Evolutionary conservation across 30 jellyfish, hydroid and myxozoan genomes (phyloP).

Genomic region (Pseudorhiza aurosa): DNA sequence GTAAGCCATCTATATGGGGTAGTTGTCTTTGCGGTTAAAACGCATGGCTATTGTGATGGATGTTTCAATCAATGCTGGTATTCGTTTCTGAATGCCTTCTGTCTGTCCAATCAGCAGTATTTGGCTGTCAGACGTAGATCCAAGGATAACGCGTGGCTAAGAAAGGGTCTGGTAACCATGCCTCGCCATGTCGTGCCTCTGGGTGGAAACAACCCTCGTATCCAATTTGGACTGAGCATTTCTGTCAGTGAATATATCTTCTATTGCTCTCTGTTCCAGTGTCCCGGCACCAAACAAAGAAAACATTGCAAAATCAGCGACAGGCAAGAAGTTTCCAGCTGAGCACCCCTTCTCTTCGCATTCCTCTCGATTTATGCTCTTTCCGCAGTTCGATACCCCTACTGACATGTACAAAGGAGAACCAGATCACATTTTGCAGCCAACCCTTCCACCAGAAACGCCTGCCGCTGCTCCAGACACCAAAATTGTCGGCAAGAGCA

Average conservation of each 20-base stretch:
- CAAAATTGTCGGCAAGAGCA: slow-evolving; percentile 53
- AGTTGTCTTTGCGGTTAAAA: too few species aligned
- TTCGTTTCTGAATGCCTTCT: too few species aligned
- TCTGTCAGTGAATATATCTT: too few species aligned
- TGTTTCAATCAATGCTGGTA: too few species aligned
- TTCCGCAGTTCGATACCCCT: slow-evolving; percentile 68
- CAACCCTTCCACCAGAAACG: slow-evolving; percentile 75
- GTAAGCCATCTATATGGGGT: too few species aligned
- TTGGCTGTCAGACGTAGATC: too few species aligned
- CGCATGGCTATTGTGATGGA: too few species aligned
- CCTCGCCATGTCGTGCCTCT: background rate
- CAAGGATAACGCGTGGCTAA: too few species aligned
- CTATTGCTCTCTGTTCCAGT: slow-evolving; percentile 34
- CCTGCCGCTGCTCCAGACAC: slow-evolving; percentile 79
- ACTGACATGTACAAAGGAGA: slow-evolving; percentile 64
- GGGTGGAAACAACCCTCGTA: too few species aligned
- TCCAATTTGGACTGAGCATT: too few species aligned
- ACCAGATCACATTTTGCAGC: slow-evolving; percentile 54
- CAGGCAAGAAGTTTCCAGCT: slow-evolving; percentile 67
- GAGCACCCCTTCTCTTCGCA: slow-evolving; percentile 84
- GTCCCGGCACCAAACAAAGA: slow-evolving; percentile 72
- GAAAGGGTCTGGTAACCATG: too few species aligned
- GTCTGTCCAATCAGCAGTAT: too few species aligned
- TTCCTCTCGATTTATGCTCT: slow-evolving; percentile 60
- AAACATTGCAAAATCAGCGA: slow-evolving; percentile 22